These are phyloP conservation scores for Sakesphorus luctuosus DNA, from an alignment of 2,113 vertebrate species.

Conservation along the genomic window DNA sequence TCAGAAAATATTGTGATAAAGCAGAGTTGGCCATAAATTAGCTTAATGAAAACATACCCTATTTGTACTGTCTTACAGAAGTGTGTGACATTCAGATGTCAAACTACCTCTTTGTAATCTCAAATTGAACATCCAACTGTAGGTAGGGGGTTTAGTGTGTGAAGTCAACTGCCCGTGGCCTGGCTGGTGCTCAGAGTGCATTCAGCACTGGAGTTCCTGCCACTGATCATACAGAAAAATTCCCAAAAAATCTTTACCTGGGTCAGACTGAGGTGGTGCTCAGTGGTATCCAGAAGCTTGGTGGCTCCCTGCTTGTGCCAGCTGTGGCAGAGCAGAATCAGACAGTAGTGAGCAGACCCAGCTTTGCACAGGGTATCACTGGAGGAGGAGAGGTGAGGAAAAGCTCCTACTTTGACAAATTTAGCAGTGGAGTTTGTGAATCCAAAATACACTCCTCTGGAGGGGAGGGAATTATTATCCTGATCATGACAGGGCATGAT, in stretches of 20 bases:
- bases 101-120: background rate
- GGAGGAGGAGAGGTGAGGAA: background rate
- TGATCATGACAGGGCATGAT: background rate
- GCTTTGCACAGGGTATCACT: background rate
- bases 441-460: background rate
- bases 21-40: background rate
- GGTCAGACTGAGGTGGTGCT: background rate
- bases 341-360: background rate
- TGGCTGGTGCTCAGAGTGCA: background rate
- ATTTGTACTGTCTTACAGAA: background rate
- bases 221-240: background rate
- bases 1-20: background rate
- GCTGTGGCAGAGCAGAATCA: background rate
- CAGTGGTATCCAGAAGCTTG: background rate
- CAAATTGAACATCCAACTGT: background rate
- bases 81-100: background rate
- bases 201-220: background rate
- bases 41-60: background rate
- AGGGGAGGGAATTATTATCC: background rate
- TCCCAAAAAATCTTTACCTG: background rate
- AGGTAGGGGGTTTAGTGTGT: background rate
- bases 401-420: background rate
- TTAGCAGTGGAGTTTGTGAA: background rate
- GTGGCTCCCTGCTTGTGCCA: background rate
- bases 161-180: background rate